Base-by-base conservation (phyloP, 1,140 invertebrate species). In the Plectrocnemia conspersa region DNA sequence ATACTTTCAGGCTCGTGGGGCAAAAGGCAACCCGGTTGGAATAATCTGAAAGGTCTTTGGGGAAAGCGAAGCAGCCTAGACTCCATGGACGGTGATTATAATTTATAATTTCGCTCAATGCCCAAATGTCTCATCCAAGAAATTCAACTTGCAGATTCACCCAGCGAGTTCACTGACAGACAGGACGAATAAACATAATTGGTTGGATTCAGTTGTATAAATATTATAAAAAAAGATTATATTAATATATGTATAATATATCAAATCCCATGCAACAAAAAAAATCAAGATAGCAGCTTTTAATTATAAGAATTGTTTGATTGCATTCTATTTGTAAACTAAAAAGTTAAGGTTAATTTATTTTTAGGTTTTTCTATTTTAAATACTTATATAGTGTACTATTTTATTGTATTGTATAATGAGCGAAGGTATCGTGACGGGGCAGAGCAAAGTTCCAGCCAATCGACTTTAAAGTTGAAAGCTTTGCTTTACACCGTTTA, bases 1-100 rank as follows among this genome's bases (percentile, higher is more conserved):
- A 36, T 48, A 24, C 59, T 68, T 66, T 40, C 62, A 69, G 78
- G 78, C 40, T 70, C 77, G 62, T 83, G 82, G 80, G 83, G 80
- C 63, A 85, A 85, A 68, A 71, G 82, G 29, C 82, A 84, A 62
- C 82, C 83, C 2, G 81, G 79, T 64, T 85, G 83, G 83, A 83
- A 82, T 66, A 85, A 85, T 66, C 72, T 85, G 55, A 81, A 83
- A 67, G 83, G 82, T 27, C 78, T 85, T 66, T 85, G 83, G 83
- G 84, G 83, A 63, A 86, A 86, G 66, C 64, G 74, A 48, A 55
- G 47, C 35, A 19, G 42, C 18, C 10, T 49, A 29, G 54, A 61
- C 18, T 35, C 42, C 40, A 40, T 50, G 36, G 56, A 61, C 27
- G 62, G 56, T 58, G 52, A 57, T 33, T 11, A 36, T 21, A 7